Evolutionary conservation across 2,113 vertebrate genomes (phyloP).

Genomic region (Dolichallabes microphthalmus): DNA sequence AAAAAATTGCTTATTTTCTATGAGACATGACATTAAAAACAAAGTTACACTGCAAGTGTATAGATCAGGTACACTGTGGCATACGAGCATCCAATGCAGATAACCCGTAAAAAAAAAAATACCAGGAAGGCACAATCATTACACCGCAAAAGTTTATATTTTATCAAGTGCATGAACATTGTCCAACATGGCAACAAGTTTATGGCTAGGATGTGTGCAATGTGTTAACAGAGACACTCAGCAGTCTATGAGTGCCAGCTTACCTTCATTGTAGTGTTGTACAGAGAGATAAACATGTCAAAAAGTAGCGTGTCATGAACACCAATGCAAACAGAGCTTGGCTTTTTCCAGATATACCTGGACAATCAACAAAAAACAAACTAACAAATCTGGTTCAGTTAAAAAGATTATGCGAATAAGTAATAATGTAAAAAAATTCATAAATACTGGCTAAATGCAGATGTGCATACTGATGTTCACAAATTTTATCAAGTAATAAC

Average conservation of each 20-base stretch:
- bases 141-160: neutral
- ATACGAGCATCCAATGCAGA: conserved; percentile 93
- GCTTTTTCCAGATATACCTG: conserved; percentile 98
- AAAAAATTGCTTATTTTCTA: no score
- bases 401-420: no score
- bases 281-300: conserved; percentile 95
- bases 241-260: conserved; percentile 6
- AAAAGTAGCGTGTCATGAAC: conserved; percentile 98
- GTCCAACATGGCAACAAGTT: neutral
- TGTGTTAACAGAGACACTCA: neutral
- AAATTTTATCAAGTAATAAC: no score
- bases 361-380: conserved; percentile 41
- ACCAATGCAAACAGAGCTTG: conserved; percentile 96
- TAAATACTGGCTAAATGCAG: no score
- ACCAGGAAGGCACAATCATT: neutral
- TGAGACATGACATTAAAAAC: no score
- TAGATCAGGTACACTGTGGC: conserved; percentile 92
- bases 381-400: no score
- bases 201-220: neutral
- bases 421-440: no score
- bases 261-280: conserved; percentile 99
- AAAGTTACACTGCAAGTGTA: no score
- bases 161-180: neutral
- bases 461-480: no score
- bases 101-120: conserved; percentile 71